Conservation (phyloP, 2,797 vertebrate genomes). For the Rachycentron canadum region DNA sequence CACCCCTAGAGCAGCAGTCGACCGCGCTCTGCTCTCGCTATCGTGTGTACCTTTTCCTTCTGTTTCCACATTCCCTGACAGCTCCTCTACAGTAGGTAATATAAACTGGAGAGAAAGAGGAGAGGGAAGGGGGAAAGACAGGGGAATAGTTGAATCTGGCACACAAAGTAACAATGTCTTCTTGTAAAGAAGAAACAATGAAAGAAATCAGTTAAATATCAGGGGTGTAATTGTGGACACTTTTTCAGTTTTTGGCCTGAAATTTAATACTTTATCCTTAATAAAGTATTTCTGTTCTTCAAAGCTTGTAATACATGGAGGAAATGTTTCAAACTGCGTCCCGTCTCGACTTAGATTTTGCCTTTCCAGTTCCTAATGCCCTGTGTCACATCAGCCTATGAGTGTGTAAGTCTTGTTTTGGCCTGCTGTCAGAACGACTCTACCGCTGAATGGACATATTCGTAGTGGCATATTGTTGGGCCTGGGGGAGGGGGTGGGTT, state of each 20-base stretch:
- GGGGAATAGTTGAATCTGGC: slow-evolving; percentile 48
- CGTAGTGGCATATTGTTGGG: slow-evolving; percentile 78
- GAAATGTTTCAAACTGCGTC: slow-evolving; percentile 62
- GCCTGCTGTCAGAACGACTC: slow-evolving; percentile 82
- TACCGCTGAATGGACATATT: slow-evolving; percentile 76
- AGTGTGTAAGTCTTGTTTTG: slow-evolving; percentile 82
- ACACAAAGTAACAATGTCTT: slow-evolving; percentile 41
- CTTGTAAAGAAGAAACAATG: neutral
- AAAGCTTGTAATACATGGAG: slow-evolving; percentile 51
- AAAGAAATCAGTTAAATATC: slow-evolving; percentile 39
- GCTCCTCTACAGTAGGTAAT: slow-evolving; percentile 68
- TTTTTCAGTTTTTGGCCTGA: slow-evolving; percentile 33
- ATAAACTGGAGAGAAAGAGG: slow-evolving; percentile 57
- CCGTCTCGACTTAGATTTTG: slow-evolving; percentile 55
- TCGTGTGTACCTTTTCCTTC: slow-evolving; percentile 56
- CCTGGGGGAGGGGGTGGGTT: slow-evolving; percentile 60
- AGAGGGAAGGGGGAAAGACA: slow-evolving; percentile 22
- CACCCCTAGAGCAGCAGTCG: slow-evolving; percentile 65
- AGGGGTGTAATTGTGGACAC: slow-evolving; percentile 31
- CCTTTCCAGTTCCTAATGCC: slow-evolving; percentile 73
- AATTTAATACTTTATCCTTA: slow-evolving; percentile 45
- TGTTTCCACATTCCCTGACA: slow-evolving; percentile 69
- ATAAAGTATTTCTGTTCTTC: slow-evolving; percentile 47
- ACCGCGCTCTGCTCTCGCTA: slow-evolving; percentile 57
- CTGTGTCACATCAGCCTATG: slow-evolving; percentile 79